Evolutionary conservation across 2,888 invertebrate genomes (phyloP).

Genomic region (Lasioglossum oenotherae): DNA sequence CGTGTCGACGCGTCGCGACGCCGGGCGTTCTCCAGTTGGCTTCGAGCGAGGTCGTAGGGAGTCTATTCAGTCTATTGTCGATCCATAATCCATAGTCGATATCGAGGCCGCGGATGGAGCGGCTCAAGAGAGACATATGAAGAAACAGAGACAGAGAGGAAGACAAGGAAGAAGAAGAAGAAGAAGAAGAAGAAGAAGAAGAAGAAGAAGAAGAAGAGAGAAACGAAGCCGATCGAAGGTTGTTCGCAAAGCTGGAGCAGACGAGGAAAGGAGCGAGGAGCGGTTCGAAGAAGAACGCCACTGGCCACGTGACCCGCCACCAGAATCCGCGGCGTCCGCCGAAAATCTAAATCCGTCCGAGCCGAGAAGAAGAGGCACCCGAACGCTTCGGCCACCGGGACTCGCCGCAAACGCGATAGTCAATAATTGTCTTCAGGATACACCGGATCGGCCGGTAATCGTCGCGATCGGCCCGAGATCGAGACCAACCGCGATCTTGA

Average conservation of each 20-base stretch:
- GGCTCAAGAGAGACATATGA: background rate
- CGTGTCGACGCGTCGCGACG: background rate
- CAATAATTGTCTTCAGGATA: slow-evolving; percentile 78
- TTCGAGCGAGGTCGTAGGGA: background rate
- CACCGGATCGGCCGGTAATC: slow-evolving; percentile 67
- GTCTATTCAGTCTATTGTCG: slow-evolving; percentile 15
- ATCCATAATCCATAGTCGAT: slow-evolving; percentile 20
- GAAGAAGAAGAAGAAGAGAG: background rate
- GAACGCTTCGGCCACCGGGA: slow-evolving; percentile 60
- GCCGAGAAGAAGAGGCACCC: slow-evolving; percentile 72
- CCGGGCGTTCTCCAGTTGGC: background rate
- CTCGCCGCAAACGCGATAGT: slow-evolving; percentile 75
- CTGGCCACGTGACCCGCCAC: slow-evolving; percentile 69
- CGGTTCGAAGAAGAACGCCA: slow-evolving; percentile 48
- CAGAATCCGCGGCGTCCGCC: slow-evolving; percentile 81
- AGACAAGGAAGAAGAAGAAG: background rate
- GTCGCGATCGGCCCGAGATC: background rate
- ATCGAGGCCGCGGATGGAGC: slow-evolving; percentile 10
- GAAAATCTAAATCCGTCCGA: slow-evolving; percentile 84
- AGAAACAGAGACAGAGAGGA: background rate
- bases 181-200: no score
- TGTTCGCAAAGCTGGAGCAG: slow-evolving; percentile 12
- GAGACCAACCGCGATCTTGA: background rate
- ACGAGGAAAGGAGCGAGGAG: slow-evolving; percentile 32
- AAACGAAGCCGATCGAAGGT: slow-evolving; percentile 22